Base-by-base conservation (phyloP, 2,888 invertebrate genomes). In the Cabera pusaria region DNA sequence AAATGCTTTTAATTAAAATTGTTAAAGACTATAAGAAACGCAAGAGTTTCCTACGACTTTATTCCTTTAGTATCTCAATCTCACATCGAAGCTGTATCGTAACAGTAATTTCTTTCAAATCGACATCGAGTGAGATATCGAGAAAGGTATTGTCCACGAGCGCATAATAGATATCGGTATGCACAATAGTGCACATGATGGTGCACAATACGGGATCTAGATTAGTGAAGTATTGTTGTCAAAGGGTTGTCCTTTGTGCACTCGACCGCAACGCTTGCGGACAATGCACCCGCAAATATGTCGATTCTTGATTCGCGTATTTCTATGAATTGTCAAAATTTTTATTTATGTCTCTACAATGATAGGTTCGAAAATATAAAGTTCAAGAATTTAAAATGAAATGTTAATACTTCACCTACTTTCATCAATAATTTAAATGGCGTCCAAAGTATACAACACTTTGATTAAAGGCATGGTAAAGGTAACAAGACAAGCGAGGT, bases 141-240 rank as follows among this genome's bases (percentile, higher is more conserved):
- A 58, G 55, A 58, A 52, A 46, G 29, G 35, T 39, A 57, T 64
- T 63, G 63, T 67, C 52, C 55, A 49, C 21, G 11, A 14, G 35
- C 16, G 21, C 21, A 77, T 72, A 76, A 77, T 68, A 63, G 52
- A 44, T n/a, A 34, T 29, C 7, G 35, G 26, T 23, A 23, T 31
- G 22, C 22, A 42, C 41, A 42, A 42, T 31, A 35, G 26, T 12
- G 29, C 19, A 29, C 28, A 41, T 35, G 33, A 41, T 16, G 24
- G 25, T 21, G 35, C 35, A 41, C 34, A 35, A 41, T 16, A 17
- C 33, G 18, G 68, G 79, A 81, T 80, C 81, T 80, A 82, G 81
- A 83, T 82, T 76, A 74, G 72, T 72, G 68, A 71, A 50, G 59
- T 66, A 72, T 80, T 81, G 78, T 81, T 64, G 55, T 64, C 71